These are phyloP conservation scores for Agrochola lota DNA, from an alignment of 2,888 invertebrate genomes.

Conservation along the genomic window DNA sequence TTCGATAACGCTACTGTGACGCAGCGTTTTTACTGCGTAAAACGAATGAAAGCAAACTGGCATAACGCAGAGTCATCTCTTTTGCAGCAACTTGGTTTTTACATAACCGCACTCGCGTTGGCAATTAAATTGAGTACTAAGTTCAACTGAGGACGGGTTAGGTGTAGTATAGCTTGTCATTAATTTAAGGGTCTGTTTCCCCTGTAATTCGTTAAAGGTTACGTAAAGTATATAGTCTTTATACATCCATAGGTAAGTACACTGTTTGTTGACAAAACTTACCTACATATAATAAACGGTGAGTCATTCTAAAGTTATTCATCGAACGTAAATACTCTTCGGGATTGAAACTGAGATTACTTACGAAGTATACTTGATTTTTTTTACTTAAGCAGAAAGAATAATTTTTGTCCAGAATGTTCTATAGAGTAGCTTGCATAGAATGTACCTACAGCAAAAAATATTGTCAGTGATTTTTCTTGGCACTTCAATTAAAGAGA, in stretches of 20 bases:
- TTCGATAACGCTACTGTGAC: conserved; percentile 70
- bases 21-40: conserved; percentile 65
- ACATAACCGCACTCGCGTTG: conserved; percentile 47
- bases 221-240: not conserved
- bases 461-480: not conserved
- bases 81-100: conserved; percentile 59
- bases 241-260: not conserved
- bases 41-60: conserved; percentile 66
- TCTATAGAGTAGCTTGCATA: too few species aligned
- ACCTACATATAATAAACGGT: not conserved
- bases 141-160: conserved; percentile 36
- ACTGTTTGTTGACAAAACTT: not conserved
- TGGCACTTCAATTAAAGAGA: not conserved
- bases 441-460: not conserved
- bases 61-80: conserved; percentile 66
- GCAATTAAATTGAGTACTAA: conserved; percentile 65
- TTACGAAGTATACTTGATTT: too few species aligned
- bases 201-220: conserved; percentile 12
- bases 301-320: not conserved
- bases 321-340: not conserved
- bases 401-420: not conserved
- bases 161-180: conserved; percentile 24
- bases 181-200: conserved; percentile 19
- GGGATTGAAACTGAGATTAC: not conserved
- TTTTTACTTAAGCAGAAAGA: not conserved